Percentiles rank a stretch among this genome's conserved stretches.
Conservation (phyloP, 2,113 vertebrate genomes). For the Catharus fuscescens region DNA sequence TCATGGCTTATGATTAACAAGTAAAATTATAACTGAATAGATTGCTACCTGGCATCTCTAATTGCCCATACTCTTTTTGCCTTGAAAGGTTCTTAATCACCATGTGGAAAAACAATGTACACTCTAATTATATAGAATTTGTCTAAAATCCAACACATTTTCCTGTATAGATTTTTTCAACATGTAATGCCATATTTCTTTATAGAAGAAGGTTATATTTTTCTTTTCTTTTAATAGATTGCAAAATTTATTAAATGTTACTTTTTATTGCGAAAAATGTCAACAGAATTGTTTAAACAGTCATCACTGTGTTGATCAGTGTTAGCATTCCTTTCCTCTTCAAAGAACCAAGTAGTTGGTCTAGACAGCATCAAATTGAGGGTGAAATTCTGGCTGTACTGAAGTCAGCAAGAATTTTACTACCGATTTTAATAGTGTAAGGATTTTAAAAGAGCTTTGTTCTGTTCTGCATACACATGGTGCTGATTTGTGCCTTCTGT, state of each 20-base stretch:
- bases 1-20: conserved; percentile 48
- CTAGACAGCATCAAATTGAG: not conserved
- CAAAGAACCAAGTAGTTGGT: not conserved
- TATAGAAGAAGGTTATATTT: not conserved
- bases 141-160: not conserved
- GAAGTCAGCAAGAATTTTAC: not conserved
- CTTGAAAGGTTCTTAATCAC: not conserved
- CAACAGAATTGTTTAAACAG: not conserved
- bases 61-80: not conserved
- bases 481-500: not conserved
- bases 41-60: not conserved
- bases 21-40: conserved; percentile 29
- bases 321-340: not conserved
- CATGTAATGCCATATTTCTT: not conserved
- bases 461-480: fast-evolving
- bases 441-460: not conserved
- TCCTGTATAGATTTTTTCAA: not conserved
- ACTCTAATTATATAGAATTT: not conserved
- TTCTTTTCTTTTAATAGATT: not conserved
- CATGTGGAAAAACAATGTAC: not conserved
- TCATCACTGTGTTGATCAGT: not conserved
- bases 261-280: not conserved
- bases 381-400: not conserved
- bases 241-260: not conserved
- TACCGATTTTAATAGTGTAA: not conserved